Percentiles rank a stretch among this genome's conserved stretches.
These are phyloP conservation scores for Drosophila repleta DNA, from an alignment of 1,140 invertebrate genomes.

Conservation along the genomic window DNA sequence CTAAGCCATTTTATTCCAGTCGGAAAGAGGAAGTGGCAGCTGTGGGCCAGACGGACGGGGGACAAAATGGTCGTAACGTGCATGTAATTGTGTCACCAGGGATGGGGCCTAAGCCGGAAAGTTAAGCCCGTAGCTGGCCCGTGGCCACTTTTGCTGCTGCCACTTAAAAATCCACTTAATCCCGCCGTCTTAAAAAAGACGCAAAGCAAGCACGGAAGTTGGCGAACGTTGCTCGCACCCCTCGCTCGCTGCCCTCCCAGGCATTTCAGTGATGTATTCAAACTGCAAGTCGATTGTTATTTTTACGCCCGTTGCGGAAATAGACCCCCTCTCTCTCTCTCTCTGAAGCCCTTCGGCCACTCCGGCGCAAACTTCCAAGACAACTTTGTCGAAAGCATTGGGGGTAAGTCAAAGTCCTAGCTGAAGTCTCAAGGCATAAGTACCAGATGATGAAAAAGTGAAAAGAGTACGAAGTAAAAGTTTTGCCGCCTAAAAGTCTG, in stretches of 20 bases:
- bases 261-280: slow-evolving; percentile 65
- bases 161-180: slow-evolving; percentile 82
- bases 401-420: slow-evolving; percentile 30
- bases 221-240: slow-evolving; percentile 6
- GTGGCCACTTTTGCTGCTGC: slow-evolving; percentile 77
- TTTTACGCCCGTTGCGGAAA: slow-evolving; percentile 76
- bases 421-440: slow-evolving; percentile 35
- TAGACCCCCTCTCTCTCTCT: slow-evolving; percentile 52
- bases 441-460: slow-evolving; percentile 5
- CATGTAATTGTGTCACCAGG: slow-evolving; percentile 76
- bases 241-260: background rate
- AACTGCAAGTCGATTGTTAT: slow-evolving; percentile 82
- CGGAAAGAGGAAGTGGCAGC: background rate
- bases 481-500: slow-evolving; percentile 26
- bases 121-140: slow-evolving; percentile 55
- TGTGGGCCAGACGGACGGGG: background rate
- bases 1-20: slow-evolving; percentile 48
- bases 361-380: slow-evolving; percentile 56
- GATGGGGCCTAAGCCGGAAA: slow-evolving; percentile 52
- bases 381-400: slow-evolving; percentile 62
- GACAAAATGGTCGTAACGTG: slow-evolving; percentile 43
- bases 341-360: slow-evolving; percentile 10
- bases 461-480: slow-evolving; percentile 22
- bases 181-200: slow-evolving; percentile 64
- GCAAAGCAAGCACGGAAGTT: slow-evolving; percentile 17